Base-by-base conservation (phyloP, 2,888 invertebrate genomes). In the Steinernema scapterisci region DNA sequence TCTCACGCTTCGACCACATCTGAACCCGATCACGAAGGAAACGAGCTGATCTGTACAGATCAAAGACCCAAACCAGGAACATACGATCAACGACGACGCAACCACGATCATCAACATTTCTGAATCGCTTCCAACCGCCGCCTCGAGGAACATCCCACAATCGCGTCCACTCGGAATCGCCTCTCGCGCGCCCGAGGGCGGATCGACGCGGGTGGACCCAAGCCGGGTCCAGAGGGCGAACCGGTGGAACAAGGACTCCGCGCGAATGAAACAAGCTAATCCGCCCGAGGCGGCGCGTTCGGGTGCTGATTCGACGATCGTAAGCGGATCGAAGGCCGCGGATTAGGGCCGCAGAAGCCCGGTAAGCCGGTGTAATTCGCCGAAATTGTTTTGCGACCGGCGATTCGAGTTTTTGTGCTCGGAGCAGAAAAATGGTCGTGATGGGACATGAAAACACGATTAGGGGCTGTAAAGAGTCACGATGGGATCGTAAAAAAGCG, bases 261-360 rank as follows among this genome's bases (percentile, higher is more conserved):
- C 19, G 63, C 31, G 25, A 63, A 63, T 63, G 63, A 63, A 63
- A 63, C 63, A 63, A 63, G 63, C 63, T 63, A 63, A 63, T 63
- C 63, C 38, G 63, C 63, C 63, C 63, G 63, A 63, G 63, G 63
- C 63, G 63, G 31, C 63, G 25, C 54, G 54, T 19, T 19, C 25
- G 63, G n/a, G 63, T 63, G 63, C 16, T 63, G 27, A 63, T 63
- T 63, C 31, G 63, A 27, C 63, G 63, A 63, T 63, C 27, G 63
- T 63, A 63, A 63, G 63, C 63, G 63, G 63, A 63, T 63, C 63
- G 63, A 21, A 25, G 54, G 27, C 16, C 63, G 48, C 31, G 63
- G 63, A 63, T 63, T 63, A 63, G 63, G 63, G 63, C 63, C 63
- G 31, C 63, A 27, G 31, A 38, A 25, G 63, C 21, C n/a, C 11